phyloP scores from a whole-genome alignment of 2,888 invertebrate genomes.

The Andrena praecox region DNA sequence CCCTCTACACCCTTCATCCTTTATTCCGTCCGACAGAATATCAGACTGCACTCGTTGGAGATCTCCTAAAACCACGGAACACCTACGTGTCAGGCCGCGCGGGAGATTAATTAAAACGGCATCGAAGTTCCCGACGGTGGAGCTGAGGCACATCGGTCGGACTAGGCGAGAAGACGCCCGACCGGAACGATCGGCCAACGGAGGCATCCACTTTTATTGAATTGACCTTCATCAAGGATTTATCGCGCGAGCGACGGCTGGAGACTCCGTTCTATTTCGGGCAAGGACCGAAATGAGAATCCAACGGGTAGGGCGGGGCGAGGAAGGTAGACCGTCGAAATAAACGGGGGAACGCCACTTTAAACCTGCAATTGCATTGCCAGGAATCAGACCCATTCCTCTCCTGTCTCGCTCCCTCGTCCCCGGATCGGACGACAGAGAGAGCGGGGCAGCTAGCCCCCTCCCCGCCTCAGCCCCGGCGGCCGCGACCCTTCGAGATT shows the following conservation, averaged over 20 bases:
- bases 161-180: conserved; percentile 18
- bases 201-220: conserved; percentile 60
- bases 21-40: not conserved
- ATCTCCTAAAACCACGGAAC: not conserved
- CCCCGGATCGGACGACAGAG: conserved; percentile 59
- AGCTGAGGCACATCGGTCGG: not conserved
- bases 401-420: conserved; percentile 50
- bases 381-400: conserved; percentile 84
- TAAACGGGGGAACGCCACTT: conserved; percentile 83
- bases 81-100: not conserved
- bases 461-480: conserved; percentile 53
- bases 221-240: conserved; percentile 69
- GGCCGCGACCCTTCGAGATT: conserved; percentile 83
- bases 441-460: conserved; percentile 60
- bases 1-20: not conserved
- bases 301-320: conserved; percentile 58
- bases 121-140: conserved; percentile 2
- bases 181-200: conserved; percentile 44
- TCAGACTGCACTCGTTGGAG: not conserved
- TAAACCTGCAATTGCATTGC: conserved; percentile 85
- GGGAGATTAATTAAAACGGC: conserved; percentile 24
- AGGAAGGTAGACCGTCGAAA: conserved; percentile 80
- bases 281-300: conserved; percentile 68
- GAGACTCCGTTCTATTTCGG: conserved; percentile 66
- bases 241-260: conserved; percentile 58